Percentiles rank a stretch among this genome's conserved stretches.
Evolutionary conservation across 2,888 invertebrate genomes (phyloP).

Genomic region (Choristoneura rosaceana): DNA sequence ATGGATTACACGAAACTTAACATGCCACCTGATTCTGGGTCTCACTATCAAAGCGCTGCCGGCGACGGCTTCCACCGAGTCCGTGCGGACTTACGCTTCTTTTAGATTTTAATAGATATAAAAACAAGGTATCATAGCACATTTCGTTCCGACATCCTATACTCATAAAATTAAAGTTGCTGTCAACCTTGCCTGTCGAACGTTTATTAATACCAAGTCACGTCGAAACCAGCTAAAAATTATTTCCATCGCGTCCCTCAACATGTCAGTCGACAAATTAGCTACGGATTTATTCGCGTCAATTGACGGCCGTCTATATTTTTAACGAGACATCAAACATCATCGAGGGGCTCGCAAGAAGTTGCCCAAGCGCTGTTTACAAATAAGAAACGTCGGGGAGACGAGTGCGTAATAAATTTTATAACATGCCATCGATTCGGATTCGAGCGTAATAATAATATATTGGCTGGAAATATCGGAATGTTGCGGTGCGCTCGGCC

Average conservation of each 20-base stretch:
- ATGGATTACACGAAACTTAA: conserved; percentile 81
- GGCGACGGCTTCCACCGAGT: not conserved
- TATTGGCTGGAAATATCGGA: conserved; percentile 83
- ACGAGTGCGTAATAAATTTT: conserved; percentile 84
- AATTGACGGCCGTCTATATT: conserved; percentile 80
- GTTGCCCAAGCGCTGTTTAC: conserved; percentile 81
- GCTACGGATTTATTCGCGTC: conserved; percentile 79
- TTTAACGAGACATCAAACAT: conserved; percentile 85
- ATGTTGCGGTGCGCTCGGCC: conserved; percentile 81
- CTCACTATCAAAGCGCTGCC: conserved; percentile 49
- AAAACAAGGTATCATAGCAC: not conserved
- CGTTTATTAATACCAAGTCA: conserved; percentile 39
- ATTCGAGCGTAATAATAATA: conserved; percentile 84
- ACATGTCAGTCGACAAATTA: conserved; percentile 81
- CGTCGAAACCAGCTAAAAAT: conserved; percentile 65
- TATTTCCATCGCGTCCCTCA: conserved; percentile 73
- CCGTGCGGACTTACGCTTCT: not conserved
- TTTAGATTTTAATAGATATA: not conserved
- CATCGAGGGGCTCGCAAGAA: conserved; percentile 70
- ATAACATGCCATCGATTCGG: conserved; percentile 81
- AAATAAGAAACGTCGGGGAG: conserved; percentile 79
- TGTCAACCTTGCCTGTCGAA: conserved; percentile 18
- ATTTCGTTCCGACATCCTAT: not conserved
- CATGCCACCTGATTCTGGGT: conserved; percentile 79
- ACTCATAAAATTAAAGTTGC: conserved; percentile 6